A percentile compares a stretch with the other conserved stretches of the same genome.
These are phyloP conservation scores for Chlorops oryzae DNA, from an alignment of 1,140 invertebrate genomes.

Conservation along the genomic window DNA sequence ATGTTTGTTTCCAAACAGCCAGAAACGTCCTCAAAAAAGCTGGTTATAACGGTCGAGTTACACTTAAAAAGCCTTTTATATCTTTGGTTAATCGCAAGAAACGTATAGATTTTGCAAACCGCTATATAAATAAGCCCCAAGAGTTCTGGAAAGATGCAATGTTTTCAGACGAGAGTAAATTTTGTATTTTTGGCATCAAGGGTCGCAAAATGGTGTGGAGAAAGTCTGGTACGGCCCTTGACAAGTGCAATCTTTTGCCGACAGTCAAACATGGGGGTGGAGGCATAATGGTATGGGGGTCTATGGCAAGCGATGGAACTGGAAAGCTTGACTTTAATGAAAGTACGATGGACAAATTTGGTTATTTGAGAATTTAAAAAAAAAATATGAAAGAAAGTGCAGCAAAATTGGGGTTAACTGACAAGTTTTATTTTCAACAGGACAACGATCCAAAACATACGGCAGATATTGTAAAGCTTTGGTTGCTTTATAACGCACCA, in stretches of 20 bases:
- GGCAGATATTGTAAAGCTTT: too few relatives aligned
- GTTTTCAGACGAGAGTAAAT: conserved; percentile 33
- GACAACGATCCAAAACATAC: too few relatives aligned
- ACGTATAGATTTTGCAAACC: conserved; percentile 21
- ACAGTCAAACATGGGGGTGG: conserved; percentile 45
- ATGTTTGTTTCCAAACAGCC: too few relatives aligned
- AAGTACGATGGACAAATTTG: conserved; percentile 14
- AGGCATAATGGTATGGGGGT: conserved; percentile 39
- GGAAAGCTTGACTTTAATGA: conserved; percentile 29
- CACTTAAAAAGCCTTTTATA: conserved; percentile 19
- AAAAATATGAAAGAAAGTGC: conserved; percentile 22
- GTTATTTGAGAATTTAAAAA: conserved; percentile 22
- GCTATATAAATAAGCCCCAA: conserved; percentile 11
- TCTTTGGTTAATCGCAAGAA: conserved; percentile 20
- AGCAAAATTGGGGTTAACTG: conserved; percentile 12
- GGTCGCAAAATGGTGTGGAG: conserved; percentile 17
- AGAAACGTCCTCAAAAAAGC: conserved; percentile 2
- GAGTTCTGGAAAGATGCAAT: conserved; percentile 21
- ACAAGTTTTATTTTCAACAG: conserved; percentile 9
- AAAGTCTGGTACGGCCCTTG: conserved; percentile 16
- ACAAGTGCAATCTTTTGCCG: conserved; percentile 22
- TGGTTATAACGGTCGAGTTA: conserved; percentile 5
- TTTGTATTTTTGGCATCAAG: conserved; percentile 24
- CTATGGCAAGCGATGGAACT: conserved; percentile 26
- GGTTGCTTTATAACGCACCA: too few relatives aligned